Percentiles rank a stretch among this genome's conserved stretches.
phyloP scores from a whole-genome alignment of 2,113 vertebrate species.

The Geococcyx californianus region DNA sequence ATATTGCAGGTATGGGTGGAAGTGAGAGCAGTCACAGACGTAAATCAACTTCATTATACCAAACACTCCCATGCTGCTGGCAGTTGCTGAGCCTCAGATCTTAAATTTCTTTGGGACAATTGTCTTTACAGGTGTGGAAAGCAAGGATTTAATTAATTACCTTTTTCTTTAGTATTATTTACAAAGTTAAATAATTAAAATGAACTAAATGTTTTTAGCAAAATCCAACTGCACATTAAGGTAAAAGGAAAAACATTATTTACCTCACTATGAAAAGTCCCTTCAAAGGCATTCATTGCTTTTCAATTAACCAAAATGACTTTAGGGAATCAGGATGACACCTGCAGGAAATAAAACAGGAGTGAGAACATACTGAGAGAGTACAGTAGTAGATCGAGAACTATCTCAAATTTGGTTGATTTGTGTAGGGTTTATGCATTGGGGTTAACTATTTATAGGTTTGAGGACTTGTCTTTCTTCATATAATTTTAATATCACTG shows the following conservation, averaged over 20 bases:
- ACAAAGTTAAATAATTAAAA: not conserved
- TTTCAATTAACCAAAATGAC: slow-evolving; percentile 38
- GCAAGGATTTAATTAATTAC: not conserved
- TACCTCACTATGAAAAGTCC: not conserved
- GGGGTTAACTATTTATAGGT: not conserved
- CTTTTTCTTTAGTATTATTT: not conserved
- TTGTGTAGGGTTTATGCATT: not conserved
- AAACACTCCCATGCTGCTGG: not conserved
- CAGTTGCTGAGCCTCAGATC: not conserved
- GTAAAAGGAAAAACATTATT: not conserved
- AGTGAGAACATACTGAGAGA: not conserved
- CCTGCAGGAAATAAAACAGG: not conserved
- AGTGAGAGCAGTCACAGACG: not conserved
- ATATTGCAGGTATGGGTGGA: not conserved
- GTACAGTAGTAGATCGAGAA: not conserved
- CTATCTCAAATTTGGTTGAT: not conserved
- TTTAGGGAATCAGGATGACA: slow-evolving; percentile 33
- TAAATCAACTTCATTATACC: not conserved
- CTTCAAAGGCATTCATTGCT: slow-evolving; percentile 21
- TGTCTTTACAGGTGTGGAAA: not conserved
- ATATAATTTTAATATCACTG: not conserved
- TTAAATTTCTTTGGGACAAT: not conserved
- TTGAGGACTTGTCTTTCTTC: not conserved
- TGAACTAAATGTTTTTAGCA: not conserved
- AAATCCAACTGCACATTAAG: not conserved